Evolutionary conservation across 2,797 vertebrate genomes (phyloP), one percentile per base, ranked within the genome.

Genomic region (Lemur catta): DNA sequence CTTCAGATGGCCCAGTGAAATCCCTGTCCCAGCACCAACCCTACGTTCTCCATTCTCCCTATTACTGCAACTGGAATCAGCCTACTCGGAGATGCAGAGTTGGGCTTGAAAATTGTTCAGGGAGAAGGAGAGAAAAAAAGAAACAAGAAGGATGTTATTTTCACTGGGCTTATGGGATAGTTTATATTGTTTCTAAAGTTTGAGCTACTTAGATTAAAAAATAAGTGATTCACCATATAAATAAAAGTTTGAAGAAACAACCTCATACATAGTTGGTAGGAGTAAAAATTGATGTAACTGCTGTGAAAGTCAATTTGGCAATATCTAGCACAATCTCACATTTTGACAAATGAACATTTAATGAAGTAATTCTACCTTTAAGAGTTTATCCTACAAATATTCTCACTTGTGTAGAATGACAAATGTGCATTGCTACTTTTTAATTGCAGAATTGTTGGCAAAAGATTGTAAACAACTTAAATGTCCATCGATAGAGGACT

Each of bases 31-130:
- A 97, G 84, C 2, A 3, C 98, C 97, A 98, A 96, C 84, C 93
- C 97, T 98, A 97, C 95, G 95, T 93, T 93, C 72, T 96, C 95
- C 96, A 96, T 78, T 43, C 81, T 92, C 97, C 97, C 85, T 96
- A 92, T 98, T 97, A 97, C 96, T 98, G 97, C 97, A 97, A 98
- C 98, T 98, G 97, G 97, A 98, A 98, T 98, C 98, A 98, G 97
- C 96, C 93, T 96, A 97, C 93, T 96, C 95, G 98, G 98, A 0
- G 97, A 96, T 96, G 96, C 96, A 98, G 98, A 97, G 95, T 94
- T 46, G 35, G 61, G n/a, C 41, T 74, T 46, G n/a, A 76, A 59
- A 35, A 80, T 55, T 74, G 57, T 18, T 57, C 5, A 22, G 74
- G 24, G 26, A 57, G 22, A 57, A 80, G 30, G 52, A 35, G 5